phyloP scores from a whole-genome alignment of 1,140 invertebrate species.

The Odontomachus brunneus region DNA sequence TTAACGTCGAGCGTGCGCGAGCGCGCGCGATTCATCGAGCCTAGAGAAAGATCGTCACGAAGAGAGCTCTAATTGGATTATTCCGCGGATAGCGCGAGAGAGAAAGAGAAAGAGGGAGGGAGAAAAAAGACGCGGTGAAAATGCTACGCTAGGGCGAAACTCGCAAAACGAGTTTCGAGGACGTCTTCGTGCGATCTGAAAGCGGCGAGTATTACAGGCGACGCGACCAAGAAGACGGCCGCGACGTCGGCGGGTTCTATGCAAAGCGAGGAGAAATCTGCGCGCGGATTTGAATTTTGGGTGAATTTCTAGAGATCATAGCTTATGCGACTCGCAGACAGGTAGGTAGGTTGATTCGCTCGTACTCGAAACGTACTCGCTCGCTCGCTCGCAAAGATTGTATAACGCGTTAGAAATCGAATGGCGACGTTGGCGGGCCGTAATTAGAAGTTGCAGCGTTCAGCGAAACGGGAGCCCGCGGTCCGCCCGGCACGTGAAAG shows the following conservation, averaged over 20 bases:
- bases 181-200: constrained; percentile 26
- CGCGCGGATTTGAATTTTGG: constrained; percentile 60
- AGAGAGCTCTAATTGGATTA: constrained; percentile 47
- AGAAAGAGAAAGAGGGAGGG: neutral
- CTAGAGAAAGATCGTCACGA: constrained; percentile 1
- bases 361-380: neutral
- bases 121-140: constrained; percentile 24
- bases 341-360: constrained; percentile 30
- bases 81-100: neutral
- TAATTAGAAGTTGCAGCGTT: constrained; percentile 72
- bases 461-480: constrained; percentile 65
- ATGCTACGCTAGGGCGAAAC: constrained; percentile 40
- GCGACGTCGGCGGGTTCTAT: constrained; percentile 29
- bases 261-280: constrained; percentile 59
- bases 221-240: too few relatives aligned
- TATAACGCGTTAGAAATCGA: constrained; percentile 75
- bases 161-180: constrained; percentile 16
- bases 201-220: neutral
- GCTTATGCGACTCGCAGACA: neutral
- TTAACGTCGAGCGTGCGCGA: neutral
- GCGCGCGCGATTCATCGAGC: neutral
- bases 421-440: constrained; percentile 48
- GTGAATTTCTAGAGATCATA: constrained; percentile 7
- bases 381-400: constrained; percentile 45
- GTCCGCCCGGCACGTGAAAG: constrained; percentile 77